Percentiles rank a stretch among this genome's conserved stretches.
phyloP scores from a whole-genome alignment of 92 coral and sea anemone genomes.

The Epizoanthus illoricatus region DNA sequence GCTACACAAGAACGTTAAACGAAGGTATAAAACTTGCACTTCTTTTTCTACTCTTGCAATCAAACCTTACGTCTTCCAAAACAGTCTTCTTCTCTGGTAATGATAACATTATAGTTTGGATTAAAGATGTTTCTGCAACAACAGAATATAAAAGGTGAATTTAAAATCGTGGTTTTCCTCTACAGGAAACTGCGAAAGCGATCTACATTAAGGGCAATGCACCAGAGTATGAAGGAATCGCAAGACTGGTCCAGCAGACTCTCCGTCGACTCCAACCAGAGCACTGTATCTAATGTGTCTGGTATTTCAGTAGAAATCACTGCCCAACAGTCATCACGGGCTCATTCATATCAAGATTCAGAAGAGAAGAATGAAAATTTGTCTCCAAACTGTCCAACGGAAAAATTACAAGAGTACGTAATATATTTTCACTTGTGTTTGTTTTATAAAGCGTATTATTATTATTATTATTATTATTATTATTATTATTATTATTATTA shows the following conservation, averaged over 20 bases:
- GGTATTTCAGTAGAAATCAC: constrained; percentile 35
- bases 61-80: background rate
- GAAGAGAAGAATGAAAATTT: background rate
- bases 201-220: constrained; percentile 53
- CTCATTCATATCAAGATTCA: background rate
- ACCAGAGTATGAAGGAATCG: constrained; percentile 54
- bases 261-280: constrained; percentile 25
- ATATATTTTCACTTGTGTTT: background rate
- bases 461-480: too few species aligned
- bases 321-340: constrained; percentile 14
- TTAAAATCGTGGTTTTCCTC: too few species aligned
- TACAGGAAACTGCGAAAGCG: constrained; percentile 61
- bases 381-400: background rate
- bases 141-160: background rate
- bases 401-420: constrained; percentile 4
- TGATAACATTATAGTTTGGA: background rate
- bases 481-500: too few species aligned
- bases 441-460: background rate
- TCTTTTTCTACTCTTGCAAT: too few species aligned
- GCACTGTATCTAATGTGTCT: constrained; percentile 43
- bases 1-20: constrained; percentile 52
- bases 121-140: too few species aligned
- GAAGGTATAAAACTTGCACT: constrained; percentile 47
- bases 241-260: constrained; percentile 29
- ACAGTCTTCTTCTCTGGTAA: background rate